Percentiles rank a stretch among this genome's conserved stretches.
phyloP scores from a whole-genome alignment of 2,797 vertebrate genomes.

The Sitta carolinensis region DNA sequence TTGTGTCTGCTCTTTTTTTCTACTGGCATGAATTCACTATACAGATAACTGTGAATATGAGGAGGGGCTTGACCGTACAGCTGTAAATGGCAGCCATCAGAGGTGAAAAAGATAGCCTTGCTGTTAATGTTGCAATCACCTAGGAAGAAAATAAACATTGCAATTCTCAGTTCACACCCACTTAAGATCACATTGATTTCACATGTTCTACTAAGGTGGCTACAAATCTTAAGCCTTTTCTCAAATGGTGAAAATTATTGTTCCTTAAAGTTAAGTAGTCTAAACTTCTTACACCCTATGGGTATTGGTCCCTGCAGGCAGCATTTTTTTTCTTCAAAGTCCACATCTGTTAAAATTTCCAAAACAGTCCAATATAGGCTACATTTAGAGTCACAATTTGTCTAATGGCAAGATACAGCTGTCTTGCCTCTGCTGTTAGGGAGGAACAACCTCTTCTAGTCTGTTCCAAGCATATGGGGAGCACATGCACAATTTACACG shows the following conservation, averaged over 20 bases:
- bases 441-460: not conserved
- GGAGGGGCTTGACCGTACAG: not conserved
- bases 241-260: not conserved
- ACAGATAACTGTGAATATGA: not conserved
- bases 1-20: not conserved
- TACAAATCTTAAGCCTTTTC: not conserved
- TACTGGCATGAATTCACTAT: not conserved
- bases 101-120: not conserved
- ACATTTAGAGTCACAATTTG: not conserved
- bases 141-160: not conserved
- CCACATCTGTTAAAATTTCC: not conserved
- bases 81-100: not conserved
- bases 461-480: not conserved
- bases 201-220: rapidly evolving
- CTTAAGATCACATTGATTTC: not conserved
- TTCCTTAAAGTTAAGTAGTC: not conserved
- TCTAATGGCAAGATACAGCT: not conserved
- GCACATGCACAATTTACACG: not conserved
- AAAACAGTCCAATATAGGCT: not conserved
- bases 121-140: not conserved
- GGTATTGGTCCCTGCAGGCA: not conserved
- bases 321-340: not conserved
- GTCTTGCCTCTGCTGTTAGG: not conserved
- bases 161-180: not conserved
- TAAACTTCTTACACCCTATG: not conserved